A percentile compares a stretch with the other conserved stretches of the same genome.
These are phyloP conservation scores for Calliphora vicina DNA, from an alignment of 1,140 invertebrate species.

Conservation along the genomic window DNA sequence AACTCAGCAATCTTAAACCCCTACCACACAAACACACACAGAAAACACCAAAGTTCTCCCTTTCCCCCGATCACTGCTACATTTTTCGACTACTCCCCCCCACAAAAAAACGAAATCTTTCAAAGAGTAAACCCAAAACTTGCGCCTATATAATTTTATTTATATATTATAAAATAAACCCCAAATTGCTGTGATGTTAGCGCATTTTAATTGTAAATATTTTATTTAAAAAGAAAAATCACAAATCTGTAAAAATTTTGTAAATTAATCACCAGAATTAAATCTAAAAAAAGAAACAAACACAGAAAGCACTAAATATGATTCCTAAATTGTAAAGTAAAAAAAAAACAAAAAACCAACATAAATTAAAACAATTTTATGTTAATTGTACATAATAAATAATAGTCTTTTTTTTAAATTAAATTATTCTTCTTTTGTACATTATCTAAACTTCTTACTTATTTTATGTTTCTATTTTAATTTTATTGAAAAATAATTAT, in stretches of 20 bases:
- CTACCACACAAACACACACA: not conserved
- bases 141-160: constrained; percentile 5
- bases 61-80: not conserved
- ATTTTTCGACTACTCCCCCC: not conserved
- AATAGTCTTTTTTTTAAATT: constrained; percentile 25
- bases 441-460: not conserved
- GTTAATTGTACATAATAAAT: constrained; percentile 44
- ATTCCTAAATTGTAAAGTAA: constrained; percentile 4
- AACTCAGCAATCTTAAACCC: not conserved
- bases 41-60: constrained; percentile 19
- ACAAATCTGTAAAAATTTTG: constrained; percentile 19
- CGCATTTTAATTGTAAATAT: constrained; percentile 54
- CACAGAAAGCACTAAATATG: constrained; percentile 10
- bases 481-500: not conserved
- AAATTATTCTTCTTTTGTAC: not conserved
- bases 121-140: not conserved
- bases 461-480: not conserved
- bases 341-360: not conserved
- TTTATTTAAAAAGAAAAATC: constrained; percentile 22
- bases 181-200: constrained; percentile 62
- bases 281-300: not conserved
- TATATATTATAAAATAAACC: constrained; percentile 9
- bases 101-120: not conserved
- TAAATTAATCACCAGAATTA: constrained; percentile 25
- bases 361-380: not conserved